phyloP scores from a whole-genome alignment of 2,888 invertebrate genomes.

The Tachina fera region DNA sequence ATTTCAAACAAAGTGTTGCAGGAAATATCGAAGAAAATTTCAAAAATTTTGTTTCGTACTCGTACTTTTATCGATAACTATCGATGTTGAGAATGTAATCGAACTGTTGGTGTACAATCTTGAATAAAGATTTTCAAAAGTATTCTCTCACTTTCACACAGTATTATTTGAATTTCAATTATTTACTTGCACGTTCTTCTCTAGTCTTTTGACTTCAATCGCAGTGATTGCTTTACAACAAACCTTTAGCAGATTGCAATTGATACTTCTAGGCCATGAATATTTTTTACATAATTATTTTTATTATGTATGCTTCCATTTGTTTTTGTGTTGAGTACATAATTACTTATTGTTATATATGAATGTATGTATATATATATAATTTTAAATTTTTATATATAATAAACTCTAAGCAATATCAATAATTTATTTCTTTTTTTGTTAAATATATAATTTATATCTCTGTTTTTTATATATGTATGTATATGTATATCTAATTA shows the following conservation, averaged over 20 bases:
- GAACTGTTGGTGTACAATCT: no score
- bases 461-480: slow-evolving; percentile 25
- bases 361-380: slow-evolving; percentile 56
- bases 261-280: background rate
- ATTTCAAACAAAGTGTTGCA: no score
- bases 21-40: no score
- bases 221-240: background rate
- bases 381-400: slow-evolving; percentile 53
- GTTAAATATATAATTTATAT: slow-evolving; percentile 67
- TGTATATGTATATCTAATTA: slow-evolving; percentile 51
- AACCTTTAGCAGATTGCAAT: slow-evolving; percentile 9
- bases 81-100: no score
- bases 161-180: no score
- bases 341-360: slow-evolving; percentile 70
- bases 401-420: slow-evolving; percentile 72
- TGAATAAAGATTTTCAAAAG: no score
- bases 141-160: no score
- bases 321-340: slow-evolving; percentile 68
- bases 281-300: slow-evolving; percentile 63
- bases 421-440: slow-evolving; percentile 61
- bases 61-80: no score
- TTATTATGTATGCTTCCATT: slow-evolving; percentile 67
- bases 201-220: background rate
- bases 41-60: no score
- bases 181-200: no score